Evolutionary conservation across 2,888 invertebrate genomes (phyloP), one percentile per base, ranked within the genome.

Genomic region (Frankliniella fusca): DNA sequence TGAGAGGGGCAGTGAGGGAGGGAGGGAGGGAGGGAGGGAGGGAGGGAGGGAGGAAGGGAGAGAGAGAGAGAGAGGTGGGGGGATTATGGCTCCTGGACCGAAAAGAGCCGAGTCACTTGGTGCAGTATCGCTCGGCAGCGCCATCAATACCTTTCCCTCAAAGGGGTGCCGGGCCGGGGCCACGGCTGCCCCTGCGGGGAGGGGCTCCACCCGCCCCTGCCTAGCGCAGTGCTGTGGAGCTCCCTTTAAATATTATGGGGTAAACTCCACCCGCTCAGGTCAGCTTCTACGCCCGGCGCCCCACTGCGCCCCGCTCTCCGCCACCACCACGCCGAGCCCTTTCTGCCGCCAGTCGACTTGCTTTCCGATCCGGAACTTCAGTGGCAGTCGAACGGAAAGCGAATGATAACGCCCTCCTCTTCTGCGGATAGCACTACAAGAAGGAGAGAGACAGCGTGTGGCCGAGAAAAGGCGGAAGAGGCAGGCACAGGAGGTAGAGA

Each of bases 201-300:
- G n/a, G n/a, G n/a, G n/a, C n/a, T n/a, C n/a, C n/a, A n/a, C n/a
- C n/a, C n/a, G n/a, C n/a, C n/a, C n/a, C n/a, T n/a, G n/a, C n/a
- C n/a, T n/a, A n/a, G 65, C 18, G 65, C 1, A 27, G 23, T n/a
- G 7, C 23, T 9, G 7, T 18, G 65, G 65, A n/a, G n/a, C 20
- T 65, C 70, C 70, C 70, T 70, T 70, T 70, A 70, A 70, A 70
- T 70, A 70, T 70, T 70, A 70, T 70, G 70, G 70, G 70, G 70
- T 70, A 70, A 70, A 70, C 70, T 70, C 70, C 54, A 12, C 54
- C 54, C 15, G 3, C 54, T 23, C 23, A 70, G 70, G 70, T 70
- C 70, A 70, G 70, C 70, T 27, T 27, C 70, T 11, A 11, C 70
- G 8, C 70, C 23, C 70, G 11, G 23, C 70, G n/a, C 70, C 23